A percentile compares a stretch with the other conserved stretches of the same genome.
phyloP scores from a whole-genome alignment of 1,140 invertebrate genomes.

The Saxidomus purpurata region DNA sequence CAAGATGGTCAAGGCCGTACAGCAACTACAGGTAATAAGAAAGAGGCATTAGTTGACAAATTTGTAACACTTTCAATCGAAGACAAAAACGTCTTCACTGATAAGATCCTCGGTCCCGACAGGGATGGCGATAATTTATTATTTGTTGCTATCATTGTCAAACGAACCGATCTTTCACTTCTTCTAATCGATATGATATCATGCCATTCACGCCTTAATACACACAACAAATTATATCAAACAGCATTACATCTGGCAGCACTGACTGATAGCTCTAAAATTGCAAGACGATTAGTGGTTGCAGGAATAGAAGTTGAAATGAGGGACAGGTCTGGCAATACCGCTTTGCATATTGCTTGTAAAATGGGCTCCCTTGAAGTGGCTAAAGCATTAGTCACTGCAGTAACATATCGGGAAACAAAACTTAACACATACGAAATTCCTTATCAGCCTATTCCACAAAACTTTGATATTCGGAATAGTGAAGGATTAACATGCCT shows the following conservation, averaged over 20 bases:
- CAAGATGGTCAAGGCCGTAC: neutral
- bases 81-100: neutral
- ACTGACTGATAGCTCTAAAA: slow-evolving; percentile 89
- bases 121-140: slow-evolving; percentile 47
- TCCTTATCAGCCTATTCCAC: slow-evolving; percentile 86
- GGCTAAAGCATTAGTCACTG: slow-evolving; percentile 87
- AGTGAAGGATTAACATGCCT: slow-evolving; percentile 92
- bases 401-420: slow-evolving; percentile 64
- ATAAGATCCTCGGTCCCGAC: neutral
- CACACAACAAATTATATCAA: slow-evolving; percentile 76
- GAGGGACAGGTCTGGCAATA: slow-evolving; percentile 83
- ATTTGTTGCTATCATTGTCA: slow-evolving; percentile 27
- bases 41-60: neutral
- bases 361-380: slow-evolving; percentile 90
- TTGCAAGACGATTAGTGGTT: slow-evolving; percentile 90
- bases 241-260: slow-evolving; percentile 92
- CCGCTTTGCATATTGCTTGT: slow-evolving; percentile 93
- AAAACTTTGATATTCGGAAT: slow-evolving; percentile 90
- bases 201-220: slow-evolving; percentile 21
- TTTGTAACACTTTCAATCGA: neutral
- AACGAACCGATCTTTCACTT: neutral
- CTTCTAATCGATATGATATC: slow-evolving; percentile 51
- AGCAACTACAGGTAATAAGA: neutral
- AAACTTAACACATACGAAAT: slow-evolving; percentile 64
- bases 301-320: slow-evolving; percentile 88